These are phyloP conservation scores for Cuniculus paca DNA, from an alignment of 2,797 vertebrate species.

Conservation along the genomic window DNA sequence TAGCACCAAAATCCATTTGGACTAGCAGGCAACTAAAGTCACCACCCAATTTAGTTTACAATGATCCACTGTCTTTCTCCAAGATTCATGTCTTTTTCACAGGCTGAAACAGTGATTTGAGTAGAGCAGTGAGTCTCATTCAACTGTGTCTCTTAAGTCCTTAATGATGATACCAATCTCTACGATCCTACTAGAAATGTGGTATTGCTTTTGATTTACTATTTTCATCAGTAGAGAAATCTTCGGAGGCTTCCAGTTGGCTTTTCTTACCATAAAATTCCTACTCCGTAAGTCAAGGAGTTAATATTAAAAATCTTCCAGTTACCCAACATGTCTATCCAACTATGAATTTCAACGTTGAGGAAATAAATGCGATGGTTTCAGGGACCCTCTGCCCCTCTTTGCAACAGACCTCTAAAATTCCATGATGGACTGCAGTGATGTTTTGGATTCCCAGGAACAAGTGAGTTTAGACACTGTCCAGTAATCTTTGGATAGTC, in stretches of 20 bases:
- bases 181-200: neutral
- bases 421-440: neutral
- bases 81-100: neutral
- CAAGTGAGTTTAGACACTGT: neutral
- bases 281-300: neutral
- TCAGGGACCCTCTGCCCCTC: neutral
- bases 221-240: neutral
- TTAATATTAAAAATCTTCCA: neutral
- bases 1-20: neutral
- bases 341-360: neutral
- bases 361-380: neutral
- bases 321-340: neutral
- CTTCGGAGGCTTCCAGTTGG: neutral
- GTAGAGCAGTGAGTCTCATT: neutral
- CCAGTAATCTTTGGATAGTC: neutral
- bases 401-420: neutral
- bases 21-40: neutral
- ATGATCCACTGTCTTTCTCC: neutral
- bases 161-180: neutral
- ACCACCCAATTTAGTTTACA: neutral
- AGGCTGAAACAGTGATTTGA: neutral
- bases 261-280: neutral
- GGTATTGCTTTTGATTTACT: neutral
- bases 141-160: neutral
- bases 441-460: neutral